Percentiles rank a stretch among this genome's conserved stretches.
phyloP scores from a whole-genome alignment of 2,113 vertebrate species.

The Mormyrus lacerda region DNA sequence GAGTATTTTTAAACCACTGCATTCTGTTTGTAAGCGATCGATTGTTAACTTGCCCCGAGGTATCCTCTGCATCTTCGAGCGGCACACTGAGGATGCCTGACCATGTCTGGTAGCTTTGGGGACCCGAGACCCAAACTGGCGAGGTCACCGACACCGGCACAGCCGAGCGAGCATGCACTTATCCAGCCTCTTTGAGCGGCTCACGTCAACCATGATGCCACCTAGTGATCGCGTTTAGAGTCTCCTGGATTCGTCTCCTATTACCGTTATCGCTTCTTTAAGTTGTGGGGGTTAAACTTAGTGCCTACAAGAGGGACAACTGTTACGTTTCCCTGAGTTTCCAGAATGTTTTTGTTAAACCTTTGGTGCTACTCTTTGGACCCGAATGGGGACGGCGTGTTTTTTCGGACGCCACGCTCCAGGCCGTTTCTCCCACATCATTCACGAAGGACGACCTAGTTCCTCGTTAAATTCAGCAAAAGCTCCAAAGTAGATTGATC shows the following conservation, averaged over 20 bases:
- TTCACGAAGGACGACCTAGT: slow-evolving; percentile 4
- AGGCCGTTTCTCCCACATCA: slow-evolving; percentile 21
- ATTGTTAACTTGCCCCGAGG: neutral
- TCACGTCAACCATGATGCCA: slow-evolving; percentile 3
- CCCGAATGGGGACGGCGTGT: slow-evolving; percentile 21
- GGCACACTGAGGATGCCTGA: neutral
- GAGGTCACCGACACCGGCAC: neutral
- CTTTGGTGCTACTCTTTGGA: slow-evolving; percentile 49
- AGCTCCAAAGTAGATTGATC: neutral
- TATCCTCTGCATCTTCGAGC: neutral
- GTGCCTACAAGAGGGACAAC: slow-evolving; percentile 50
- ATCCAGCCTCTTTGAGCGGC: neutral
- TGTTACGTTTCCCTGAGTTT: slow-evolving; percentile 32
- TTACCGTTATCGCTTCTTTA: slow-evolving; percentile 39
- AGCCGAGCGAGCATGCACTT: neutral
- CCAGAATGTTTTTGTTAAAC: slow-evolving; percentile 21
- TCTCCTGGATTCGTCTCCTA: slow-evolving; percentile 8
- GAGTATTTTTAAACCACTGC: slow-evolving; percentile 37
- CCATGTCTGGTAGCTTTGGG: neutral
- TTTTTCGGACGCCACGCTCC: slow-evolving; percentile 17
- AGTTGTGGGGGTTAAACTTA: slow-evolving; percentile 25
- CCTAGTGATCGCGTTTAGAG: slow-evolving; percentile 16
- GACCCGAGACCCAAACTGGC: neutral
- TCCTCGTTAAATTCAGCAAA: neutral
- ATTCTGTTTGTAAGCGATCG: slow-evolving; percentile 40